Base-by-base conservation (phyloP, 2,797 vertebrate genomes). In the Paguma larvata region DNA sequence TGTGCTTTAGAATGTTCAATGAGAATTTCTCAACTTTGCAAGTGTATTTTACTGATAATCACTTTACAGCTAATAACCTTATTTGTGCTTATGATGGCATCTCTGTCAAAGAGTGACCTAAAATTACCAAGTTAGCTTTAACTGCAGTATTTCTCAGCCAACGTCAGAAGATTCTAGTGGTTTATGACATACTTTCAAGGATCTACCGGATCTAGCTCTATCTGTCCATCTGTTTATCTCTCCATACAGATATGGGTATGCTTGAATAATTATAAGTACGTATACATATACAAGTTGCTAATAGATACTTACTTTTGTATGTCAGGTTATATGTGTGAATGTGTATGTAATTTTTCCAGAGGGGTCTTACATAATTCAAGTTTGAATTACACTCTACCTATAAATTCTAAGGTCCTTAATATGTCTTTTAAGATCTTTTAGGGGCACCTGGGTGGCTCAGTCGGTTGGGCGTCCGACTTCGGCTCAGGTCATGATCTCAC, bases 121-220 rank as follows among this genome's bases (percentile, higher is more conserved):
- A 56, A 91, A 2, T 84, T 85, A 73, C 19, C 70, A 73, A 21
- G 6, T 62, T 56, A 88, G 14, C 18, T 59, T 87, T 94, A 56
- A 65, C 32, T 89, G 23, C 19, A 63, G 16, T 82, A 41, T 92
- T 59, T 96, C 77, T 97, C n/a, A 79, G 38, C 3, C n/a, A 51
- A 10, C 53, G n/a, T 80, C 9, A 23, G 44, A 75, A 83, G 25
- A 78, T 67, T 79, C n/a, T 59, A 65, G 68, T 38, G 16, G 13
- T 63, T 63, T 68, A 56, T 79, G 19, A 75, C 6, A 77, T 65
- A 18, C 25, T 95, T 78, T 90, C 41, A 82, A 83, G 21, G 78
- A 73, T 85, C 27, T 77, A 3, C 48, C 27, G 80, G 21, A n/a
- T 41, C 38, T 3, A 23, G 21, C 5, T 41, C 12, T 72, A 72